Evolutionary conservation across 2,113 vertebrate species (phyloP), one percentile per base, ranked within the genome.

Genomic region (Grantiella picta): DNA sequence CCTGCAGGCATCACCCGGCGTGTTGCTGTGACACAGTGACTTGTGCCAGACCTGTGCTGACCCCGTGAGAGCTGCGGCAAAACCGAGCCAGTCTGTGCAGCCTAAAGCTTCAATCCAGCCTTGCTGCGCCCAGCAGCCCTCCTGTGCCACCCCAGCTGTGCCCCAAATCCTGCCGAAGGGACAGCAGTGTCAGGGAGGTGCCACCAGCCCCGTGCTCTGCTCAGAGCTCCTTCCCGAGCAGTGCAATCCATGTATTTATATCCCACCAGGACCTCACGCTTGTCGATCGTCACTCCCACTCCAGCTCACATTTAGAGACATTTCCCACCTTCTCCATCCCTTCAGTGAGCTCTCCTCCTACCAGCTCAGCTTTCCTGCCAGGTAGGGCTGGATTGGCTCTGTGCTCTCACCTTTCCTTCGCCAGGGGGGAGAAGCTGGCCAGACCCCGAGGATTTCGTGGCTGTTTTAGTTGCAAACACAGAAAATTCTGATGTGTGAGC

Each of bases 261-360:
- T 87, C 85, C 70, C 95, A 82, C 65, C 96, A 13, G 88, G 92
- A 77, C 89, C 95, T 89, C 76, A 4, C 90, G 19, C 95, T 78
- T 92, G 89, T 92, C 75, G 59, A 63, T 83, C 3, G 10, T 54
- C n/a, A 84, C 94, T 96, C 95, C 95, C 40, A 94, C 95, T 86
- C 64, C 64, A 44, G 5, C 56, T 93, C 11, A 8, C 89, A 64
- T 92, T 84, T 92, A 86, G 83, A 72, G 86, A 21, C 1, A 13
- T 68, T 95, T 89, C 89, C 92, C 92, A 93, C 83, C 91, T 88
- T 92, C 83, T 64, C 91, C 80, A 77, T 35, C 91, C 94, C 91
- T 15, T 38, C 86, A 59, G 50, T 4, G 7, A 83, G 80, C 68
- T 61, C 36, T 70, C 91, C 89, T 96, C 95, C 94, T 28, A 60